Conservation (phyloP, 92 coral and sea anemone species). For the Desmophyllum pertusum region DNA sequence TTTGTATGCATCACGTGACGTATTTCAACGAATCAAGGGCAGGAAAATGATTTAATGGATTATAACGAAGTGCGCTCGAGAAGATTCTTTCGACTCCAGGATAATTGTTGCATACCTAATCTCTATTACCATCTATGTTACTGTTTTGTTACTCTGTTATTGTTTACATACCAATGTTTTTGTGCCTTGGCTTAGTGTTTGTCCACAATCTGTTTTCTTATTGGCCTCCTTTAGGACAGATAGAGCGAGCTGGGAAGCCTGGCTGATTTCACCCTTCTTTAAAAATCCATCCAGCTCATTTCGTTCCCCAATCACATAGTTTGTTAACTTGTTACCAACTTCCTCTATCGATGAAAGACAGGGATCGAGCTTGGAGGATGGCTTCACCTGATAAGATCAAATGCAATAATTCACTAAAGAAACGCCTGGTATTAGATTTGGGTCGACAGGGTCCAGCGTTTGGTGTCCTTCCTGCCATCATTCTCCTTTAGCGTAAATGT, state of each 20-base stretch:
- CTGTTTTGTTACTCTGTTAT: too few species aligned
- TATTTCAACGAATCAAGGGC: too few species aligned
- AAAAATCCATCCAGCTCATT: conserved; percentile 3
- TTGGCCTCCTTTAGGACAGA: conserved; percentile 12
- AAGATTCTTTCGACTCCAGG: too few species aligned
- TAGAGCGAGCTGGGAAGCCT: conserved; percentile 13
- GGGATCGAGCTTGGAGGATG: background rate
- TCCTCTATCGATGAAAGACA: background rate
- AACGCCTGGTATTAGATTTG: background rate
- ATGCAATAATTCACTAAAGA: too few species aligned
- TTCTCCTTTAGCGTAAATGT: too few species aligned
- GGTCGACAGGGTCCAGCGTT: too few species aligned
- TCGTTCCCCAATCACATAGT: background rate
- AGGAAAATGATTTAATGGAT: too few species aligned
- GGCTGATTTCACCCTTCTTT: conserved; percentile 7
- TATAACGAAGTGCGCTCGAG: too few species aligned
- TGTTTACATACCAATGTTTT: background rate
- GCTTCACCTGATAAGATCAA: conserved; percentile 3
- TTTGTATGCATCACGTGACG: too few species aligned
- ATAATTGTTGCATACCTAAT: background rate
- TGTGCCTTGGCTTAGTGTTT: background rate
- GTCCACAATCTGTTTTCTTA: conserved; percentile 15
- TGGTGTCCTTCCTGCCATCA: too few species aligned
- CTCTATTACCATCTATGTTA: too few species aligned
- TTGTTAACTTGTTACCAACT: background rate